These are phyloP conservation scores for Protaetia brevitarsis DNA, from an alignment of 1,140 invertebrate species.

Conservation along the genomic window DNA sequence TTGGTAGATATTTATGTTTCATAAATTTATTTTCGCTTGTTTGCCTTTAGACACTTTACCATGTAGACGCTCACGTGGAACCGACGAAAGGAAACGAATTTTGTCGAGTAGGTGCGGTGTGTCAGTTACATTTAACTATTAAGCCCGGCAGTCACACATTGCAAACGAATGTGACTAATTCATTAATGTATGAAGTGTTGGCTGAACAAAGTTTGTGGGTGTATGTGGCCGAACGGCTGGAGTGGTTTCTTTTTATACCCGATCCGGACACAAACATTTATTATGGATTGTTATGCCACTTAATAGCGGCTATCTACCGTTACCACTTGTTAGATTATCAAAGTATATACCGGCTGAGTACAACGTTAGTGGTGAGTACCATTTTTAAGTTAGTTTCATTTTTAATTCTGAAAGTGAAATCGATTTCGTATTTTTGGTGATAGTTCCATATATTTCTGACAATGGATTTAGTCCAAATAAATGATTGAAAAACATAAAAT, in stretches of 20 bases:
- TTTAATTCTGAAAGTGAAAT: too few species aligned
- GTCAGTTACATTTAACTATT: slow-evolving; percentile 77
- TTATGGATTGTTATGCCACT: slow-evolving; percentile 89
- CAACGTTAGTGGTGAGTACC: slow-evolving; percentile 38
- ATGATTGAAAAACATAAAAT: too few species aligned
- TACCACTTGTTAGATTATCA: slow-evolving; percentile 84
- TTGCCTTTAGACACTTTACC: slow-evolving; percentile 72
- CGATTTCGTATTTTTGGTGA: not conserved
- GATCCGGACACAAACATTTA: slow-evolving; percentile 68
- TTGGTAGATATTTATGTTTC: not conserved
- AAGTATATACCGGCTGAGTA: slow-evolving; percentile 84
- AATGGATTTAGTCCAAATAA: too few species aligned
- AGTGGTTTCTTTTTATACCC: slow-evolving; percentile 73
- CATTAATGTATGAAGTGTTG: slow-evolving; percentile 90
- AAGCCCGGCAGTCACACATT: slow-evolving; percentile 49
- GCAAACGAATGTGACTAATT: slow-evolving; percentile 42
- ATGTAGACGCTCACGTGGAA: slow-evolving; percentile 76
- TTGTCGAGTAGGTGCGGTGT: slow-evolving; percentile 84
- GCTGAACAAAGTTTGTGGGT: slow-evolving; percentile 89
- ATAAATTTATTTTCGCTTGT: not conserved
- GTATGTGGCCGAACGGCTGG: slow-evolving; percentile 85
- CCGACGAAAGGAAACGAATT: slow-evolving; percentile 79
- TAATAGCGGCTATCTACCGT: slow-evolving; percentile 80
- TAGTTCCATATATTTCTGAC: too few species aligned
- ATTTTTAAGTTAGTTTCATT: not conserved